phyloP scores from a whole-genome alignment of 2,797 vertebrate species.

The Pelodytes ibericus region DNA sequence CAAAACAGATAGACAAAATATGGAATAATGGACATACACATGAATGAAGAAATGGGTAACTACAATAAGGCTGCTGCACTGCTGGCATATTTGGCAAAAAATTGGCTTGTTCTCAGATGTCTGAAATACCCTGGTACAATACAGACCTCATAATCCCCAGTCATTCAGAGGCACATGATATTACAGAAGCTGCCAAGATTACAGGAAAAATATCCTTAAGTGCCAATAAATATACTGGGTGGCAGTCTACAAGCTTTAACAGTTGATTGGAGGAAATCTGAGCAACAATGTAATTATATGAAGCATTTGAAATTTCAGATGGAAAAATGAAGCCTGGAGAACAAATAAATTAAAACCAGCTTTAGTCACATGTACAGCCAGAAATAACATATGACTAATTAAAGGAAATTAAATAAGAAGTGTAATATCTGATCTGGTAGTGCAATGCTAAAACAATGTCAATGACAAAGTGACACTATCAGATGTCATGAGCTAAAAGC shows the following conservation, averaged over 20 bases:
- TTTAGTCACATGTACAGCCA: slow-evolving; percentile 5
- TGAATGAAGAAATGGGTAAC: background rate
- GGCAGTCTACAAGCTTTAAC: background rate
- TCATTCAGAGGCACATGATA: slow-evolving; percentile 15
- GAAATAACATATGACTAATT: slow-evolving; percentile 1
- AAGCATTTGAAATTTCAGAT: background rate
- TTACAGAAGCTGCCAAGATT: background rate
- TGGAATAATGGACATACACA: background rate
- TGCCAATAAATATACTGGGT: background rate
- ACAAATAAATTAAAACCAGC: background rate
- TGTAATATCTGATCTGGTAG: slow-evolving; percentile 3
- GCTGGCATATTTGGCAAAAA: background rate
- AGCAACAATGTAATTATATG: background rate
- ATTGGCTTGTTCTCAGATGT: background rate
- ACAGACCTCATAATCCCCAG: background rate
- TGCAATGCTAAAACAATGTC: background rate
- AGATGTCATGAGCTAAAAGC: too few species aligned
- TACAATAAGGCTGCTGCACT: background rate
- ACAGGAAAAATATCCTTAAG: background rate
- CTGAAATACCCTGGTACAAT: background rate
- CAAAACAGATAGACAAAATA: too few species aligned
- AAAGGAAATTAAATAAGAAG: background rate
- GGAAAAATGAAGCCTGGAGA: background rate
- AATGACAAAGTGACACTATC: background rate
- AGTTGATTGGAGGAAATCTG: background rate